phyloP scores from a whole-genome alignment of 2,797 vertebrate genomes.

The Peromyscus attwateri region DNA sequence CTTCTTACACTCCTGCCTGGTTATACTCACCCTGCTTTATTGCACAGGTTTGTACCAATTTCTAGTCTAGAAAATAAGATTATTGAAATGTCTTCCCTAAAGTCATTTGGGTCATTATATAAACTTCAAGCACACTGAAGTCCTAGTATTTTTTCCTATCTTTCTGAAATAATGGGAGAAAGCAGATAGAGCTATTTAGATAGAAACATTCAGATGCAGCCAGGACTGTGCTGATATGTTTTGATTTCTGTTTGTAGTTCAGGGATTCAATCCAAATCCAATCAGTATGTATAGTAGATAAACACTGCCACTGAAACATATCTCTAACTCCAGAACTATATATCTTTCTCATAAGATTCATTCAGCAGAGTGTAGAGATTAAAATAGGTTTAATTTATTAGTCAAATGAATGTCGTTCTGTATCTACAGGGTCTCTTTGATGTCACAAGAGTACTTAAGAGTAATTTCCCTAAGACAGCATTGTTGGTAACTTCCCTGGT shows the following conservation, averaged over 20 bases:
- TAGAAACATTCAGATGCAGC: neutral
- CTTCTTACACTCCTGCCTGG: neutral
- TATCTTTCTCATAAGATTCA: neutral
- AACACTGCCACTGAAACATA: neutral
- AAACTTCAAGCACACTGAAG: neutral
- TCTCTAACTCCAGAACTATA: neutral
- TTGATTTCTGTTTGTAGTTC: neutral
- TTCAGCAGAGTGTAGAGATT: constrained; percentile 33
- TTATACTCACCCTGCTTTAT: neutral
- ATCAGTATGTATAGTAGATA: no score
- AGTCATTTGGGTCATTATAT: constrained; percentile 17
- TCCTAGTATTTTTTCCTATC: neutral
- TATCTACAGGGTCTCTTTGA: neutral
- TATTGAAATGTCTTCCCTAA: neutral
- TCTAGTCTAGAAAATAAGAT: constrained; percentile 33
- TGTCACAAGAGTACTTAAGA: neutral
- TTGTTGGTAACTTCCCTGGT: constrained; percentile 23
- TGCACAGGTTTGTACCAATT: neutral
- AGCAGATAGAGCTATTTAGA: neutral
- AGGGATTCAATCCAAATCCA: neutral
- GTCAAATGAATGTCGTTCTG: neutral
- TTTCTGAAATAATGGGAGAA: neutral
- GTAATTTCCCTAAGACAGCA: neutral
- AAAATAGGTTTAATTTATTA: constrained; percentile 1
- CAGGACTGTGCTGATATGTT: neutral